These are phyloP conservation scores for Micrasema longulum DNA, from an alignment of 1,140 invertebrate genomes.

Conservation along the genomic window DNA sequence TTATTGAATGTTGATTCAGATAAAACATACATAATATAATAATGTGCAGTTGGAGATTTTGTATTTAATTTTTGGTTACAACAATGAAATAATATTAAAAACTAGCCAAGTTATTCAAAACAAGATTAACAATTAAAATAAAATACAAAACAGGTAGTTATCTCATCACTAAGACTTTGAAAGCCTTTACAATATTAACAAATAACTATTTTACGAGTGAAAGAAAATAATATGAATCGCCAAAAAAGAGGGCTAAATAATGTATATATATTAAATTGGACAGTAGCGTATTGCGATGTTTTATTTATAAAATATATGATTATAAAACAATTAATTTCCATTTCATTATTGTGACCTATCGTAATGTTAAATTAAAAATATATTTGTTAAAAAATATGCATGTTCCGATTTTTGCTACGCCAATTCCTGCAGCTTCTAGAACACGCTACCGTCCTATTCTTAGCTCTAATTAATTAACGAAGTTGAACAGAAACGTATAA, in stretches of 20 bases:
- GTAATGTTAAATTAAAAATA: no score
- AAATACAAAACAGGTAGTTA: constrained; percentile 48
- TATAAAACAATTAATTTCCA: neutral
- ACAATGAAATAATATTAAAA: neutral
- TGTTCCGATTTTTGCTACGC: no score
- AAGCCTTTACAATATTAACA: constrained; percentile 45
- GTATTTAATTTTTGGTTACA: constrained; percentile 20
- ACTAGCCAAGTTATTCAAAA: constrained; percentile 14
- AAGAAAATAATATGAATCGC: constrained; percentile 27
- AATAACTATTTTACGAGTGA: constrained; percentile 13
- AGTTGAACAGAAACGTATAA: no score
- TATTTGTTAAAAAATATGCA: no score
- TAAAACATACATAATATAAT: no score
- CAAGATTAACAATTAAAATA: constrained; percentile 41
- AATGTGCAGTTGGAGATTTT: no score
- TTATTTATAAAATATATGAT: neutral
- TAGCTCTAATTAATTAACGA: no score
- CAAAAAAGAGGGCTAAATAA: constrained; percentile 12
- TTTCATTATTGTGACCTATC: constrained; percentile 11
- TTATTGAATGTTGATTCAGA: no score
- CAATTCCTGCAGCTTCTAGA: no score
- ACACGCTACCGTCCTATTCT: no score
- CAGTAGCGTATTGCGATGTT: neutral
- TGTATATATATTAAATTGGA: constrained; percentile 13
- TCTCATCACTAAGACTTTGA: constrained; percentile 48